These are phyloP conservation scores for Ia io DNA, from an alignment of 2,113 vertebrate genomes.

Conservation along the genomic window DNA sequence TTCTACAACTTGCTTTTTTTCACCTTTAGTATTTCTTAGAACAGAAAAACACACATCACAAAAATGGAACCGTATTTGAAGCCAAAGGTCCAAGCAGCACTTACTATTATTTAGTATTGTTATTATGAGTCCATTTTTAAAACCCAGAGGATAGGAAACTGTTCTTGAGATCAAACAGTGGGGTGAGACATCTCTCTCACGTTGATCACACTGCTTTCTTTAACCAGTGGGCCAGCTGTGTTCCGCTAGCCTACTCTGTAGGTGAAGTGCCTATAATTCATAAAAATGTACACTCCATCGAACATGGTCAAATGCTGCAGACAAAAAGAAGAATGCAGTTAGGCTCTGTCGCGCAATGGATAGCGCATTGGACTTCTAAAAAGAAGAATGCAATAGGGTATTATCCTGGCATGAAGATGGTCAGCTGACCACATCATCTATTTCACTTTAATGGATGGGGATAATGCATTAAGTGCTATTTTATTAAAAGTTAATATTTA, in stretches of 20 bases:
- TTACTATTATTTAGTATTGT: neutral
- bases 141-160: neutral
- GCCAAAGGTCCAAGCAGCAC: neutral
- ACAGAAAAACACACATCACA: neutral
- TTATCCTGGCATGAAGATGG: slow-evolving; percentile 30
- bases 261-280: neutral
- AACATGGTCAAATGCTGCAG: neutral
- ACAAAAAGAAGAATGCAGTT: neutral
- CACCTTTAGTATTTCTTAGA: neutral
- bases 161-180: neutral
- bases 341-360: no score
- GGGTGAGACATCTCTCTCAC: neutral
- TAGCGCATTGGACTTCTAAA: no score
- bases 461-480: slow-evolving; percentile 57
- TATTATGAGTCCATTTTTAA: neutral
- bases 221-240: neutral
- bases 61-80: neutral
- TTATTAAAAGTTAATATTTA: slow-evolving; percentile 76
- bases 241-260: neutral
- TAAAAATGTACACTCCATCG: neutral
- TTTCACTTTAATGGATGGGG: slow-evolving; percentile 64
- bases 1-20: neutral
- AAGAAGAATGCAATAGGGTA: neutral
- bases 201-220: neutral
- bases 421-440: neutral